Evolutionary conservation across 2,888 invertebrate genomes (phyloP), one percentile per base, ranked within the genome.

Genomic region (Epinotia brunnichana): DNA sequence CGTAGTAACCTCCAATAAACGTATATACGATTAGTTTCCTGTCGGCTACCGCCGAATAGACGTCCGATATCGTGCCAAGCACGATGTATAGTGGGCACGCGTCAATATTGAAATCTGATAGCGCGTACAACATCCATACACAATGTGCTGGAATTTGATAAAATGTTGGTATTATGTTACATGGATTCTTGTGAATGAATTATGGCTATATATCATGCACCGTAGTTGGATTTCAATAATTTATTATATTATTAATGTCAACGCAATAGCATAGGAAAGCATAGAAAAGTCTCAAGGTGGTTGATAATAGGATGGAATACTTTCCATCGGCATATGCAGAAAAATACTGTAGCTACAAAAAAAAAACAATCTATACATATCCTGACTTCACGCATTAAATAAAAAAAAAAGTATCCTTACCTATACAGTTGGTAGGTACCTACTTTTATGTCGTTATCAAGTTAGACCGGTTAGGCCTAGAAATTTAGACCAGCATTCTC

Each of bases 81-180:
- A 70, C 63, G 70, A 68, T 66, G 70, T 74, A 66, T 75, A 75
- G 74, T 78, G 80, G 78, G 74, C 73, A 77, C 76, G 66, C 63
- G 64, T 19, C 19, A 24, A n/a, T 41, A 29, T 44, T 68, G 68
- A 72, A 72, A 72, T 72, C 68, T 68, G 72, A 72, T 62, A 62
- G 66, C 59, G 39, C 39, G 15, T 13, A 59, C 57, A 70, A 44
- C 70, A 70, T 61, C 15, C 44, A 70, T 66, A 66, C 44, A 66
- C 44, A 56, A 56, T 11, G 17, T 54, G 19, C 17, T 24, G 56
- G 72, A 72, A 68, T 68, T 72, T 61, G 15, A 60, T 57, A 67
- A 68, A 62, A 60, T 15, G 15, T 57, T 19, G 60, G 71, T 68
- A 48, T 72, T 48, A 57, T 2, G 61, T 72, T 68, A 62, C 72